These are phyloP conservation scores for Metridium senile DNA, from an alignment of 92 coral and sea anemone species.

Conservation along the genomic window DNA sequence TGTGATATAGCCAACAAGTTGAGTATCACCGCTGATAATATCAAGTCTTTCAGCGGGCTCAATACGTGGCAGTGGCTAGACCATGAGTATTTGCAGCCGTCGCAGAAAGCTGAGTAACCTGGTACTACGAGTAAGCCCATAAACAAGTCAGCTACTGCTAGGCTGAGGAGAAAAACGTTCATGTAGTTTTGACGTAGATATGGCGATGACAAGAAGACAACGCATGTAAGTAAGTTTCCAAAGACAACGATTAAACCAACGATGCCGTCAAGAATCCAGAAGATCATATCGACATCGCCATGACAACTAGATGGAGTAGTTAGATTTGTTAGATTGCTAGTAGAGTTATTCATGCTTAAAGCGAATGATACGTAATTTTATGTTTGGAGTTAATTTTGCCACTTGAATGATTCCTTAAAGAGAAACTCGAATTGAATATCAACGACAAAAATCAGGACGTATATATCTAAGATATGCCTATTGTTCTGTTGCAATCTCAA, in stretches of 20 bases:
- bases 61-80: slow-evolving; percentile 58
- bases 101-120: slow-evolving; percentile 59
- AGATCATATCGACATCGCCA: slow-evolving; percentile 25
- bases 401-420: too few relatives aligned
- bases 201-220: slow-evolving; percentile 52
- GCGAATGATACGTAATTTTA: too few relatives aligned
- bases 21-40: slow-evolving; percentile 49
- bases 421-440: too few relatives aligned
- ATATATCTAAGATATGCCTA: too few relatives aligned
- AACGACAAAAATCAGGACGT: too few relatives aligned
- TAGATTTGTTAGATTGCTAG: too few relatives aligned
- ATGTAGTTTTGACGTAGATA: slow-evolving; percentile 51
- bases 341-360: too few relatives aligned
- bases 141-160: slow-evolving; percentile 54
- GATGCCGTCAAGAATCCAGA: slow-evolving; percentile 42
- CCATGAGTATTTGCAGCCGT: slow-evolving; percentile 43
- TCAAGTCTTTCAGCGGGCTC: slow-evolving; percentile 41
- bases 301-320: background rate
- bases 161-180: slow-evolving; percentile 66
- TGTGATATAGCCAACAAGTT: slow-evolving; percentile 66
- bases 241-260: slow-evolving; percentile 38
- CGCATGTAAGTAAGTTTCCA: slow-evolving; percentile 62
- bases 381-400: too few relatives aligned
- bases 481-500: too few relatives aligned
- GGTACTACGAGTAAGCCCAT: slow-evolving; percentile 58